Evolutionary conservation across 2,888 invertebrate species (phyloP), one percentile per base, ranked within the genome.

Genomic region (Dione vanillae): DNA sequence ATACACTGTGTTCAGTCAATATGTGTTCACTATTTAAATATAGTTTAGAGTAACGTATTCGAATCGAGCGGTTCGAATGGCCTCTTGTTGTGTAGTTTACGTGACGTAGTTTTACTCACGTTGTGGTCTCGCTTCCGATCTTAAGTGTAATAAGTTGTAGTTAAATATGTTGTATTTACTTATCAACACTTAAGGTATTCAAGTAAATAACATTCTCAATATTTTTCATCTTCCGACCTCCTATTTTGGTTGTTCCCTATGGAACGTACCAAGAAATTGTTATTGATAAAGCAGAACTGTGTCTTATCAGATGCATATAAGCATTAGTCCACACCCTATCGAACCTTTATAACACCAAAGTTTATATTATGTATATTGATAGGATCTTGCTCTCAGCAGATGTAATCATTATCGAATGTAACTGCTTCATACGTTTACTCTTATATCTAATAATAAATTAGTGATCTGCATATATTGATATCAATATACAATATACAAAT

Each of bases 11-110:
- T 90, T 90, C 89, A 90, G 80, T 84, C 83, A 81, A 77, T 87
- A 88, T 90, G 91, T 91, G 90, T 90, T 91, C 90, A 91, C 81
- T 86, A 83, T 84, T 69, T 70, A 85, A 78, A 72, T 78, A 76
- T 83, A 83, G 84, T 82, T 80, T 75, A 75, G 74, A 64, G 58
- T 74, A 67, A 71, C 66, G 80, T 80, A 66, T 72, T 70, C 69
- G 75, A 61, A 59, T 65, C 75, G 61, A 59, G 75, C 77, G 76
- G 68, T 75, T 70, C 74, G 70, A 37, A 45, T 74, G 69, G 64
- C 68, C 72, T 71, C 65, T 74, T 69, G 72, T 72, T 74, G 67
- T 74, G 68, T 77, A 76, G 74, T 74, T 70, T 69, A 61, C 74
- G 74, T 70, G 67, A 67, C 62, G 70, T 71, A 74, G 67, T 71